phyloP scores from a whole-genome alignment of 2,888 invertebrate species.

The Cryptus viduatorius region DNA sequence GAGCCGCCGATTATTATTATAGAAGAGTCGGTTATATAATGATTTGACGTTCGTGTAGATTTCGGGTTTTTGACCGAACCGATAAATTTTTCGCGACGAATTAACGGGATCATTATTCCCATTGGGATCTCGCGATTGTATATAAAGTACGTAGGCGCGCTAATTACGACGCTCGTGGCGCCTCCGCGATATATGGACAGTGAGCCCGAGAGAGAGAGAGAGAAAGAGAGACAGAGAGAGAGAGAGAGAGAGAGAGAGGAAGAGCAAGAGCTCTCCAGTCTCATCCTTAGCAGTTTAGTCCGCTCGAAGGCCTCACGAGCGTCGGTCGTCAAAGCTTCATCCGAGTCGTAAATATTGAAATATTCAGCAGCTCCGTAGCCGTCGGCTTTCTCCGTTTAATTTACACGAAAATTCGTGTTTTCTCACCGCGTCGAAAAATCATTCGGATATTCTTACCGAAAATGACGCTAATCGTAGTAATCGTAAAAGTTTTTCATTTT shows the following conservation, averaged over 20 bases:
- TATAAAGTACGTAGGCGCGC: constrained; percentile 60
- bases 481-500: neutral
- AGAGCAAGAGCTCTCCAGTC: constrained; percentile 45
- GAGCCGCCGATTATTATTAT: too few species aligned
- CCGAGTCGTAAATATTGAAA: constrained; percentile 24
- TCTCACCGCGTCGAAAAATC: neutral
- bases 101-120: constrained; percentile 35
- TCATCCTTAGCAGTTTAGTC: constrained; percentile 66
- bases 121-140: constrained; percentile 24
- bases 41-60: neutral
- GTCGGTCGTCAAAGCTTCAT: constrained; percentile 54
- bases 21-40: neutral
- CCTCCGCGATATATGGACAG: constrained; percentile 60
- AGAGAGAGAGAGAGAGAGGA: constrained; percentile 17
- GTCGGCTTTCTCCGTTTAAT: neutral
- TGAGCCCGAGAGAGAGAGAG: constrained; percentile 48
- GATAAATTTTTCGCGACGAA: constrained; percentile 19
- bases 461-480: neutral
- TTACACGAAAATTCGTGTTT: neutral
- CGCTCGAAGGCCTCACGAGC: constrained; percentile 64
- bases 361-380: neutral
- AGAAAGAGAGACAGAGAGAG: constrained; percentile 21
- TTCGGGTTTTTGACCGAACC: neutral
- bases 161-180: constrained; percentile 58
- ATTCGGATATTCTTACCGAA: neutral